Conservation (phyloP, 2,888 invertebrate species). For the Dryobotodes eremita region DNA sequence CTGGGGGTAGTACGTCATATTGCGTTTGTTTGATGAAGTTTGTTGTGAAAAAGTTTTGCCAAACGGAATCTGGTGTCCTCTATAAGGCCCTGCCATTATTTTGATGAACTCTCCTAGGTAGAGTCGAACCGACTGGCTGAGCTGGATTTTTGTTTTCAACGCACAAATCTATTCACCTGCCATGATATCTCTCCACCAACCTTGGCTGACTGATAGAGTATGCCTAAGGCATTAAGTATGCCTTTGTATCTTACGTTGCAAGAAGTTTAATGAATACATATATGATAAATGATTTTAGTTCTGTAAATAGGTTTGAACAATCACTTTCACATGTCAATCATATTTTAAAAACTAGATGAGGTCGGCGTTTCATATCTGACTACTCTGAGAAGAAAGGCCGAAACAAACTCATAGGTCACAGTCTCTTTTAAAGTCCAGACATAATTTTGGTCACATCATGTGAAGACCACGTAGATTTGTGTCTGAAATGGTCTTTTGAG, state of each 20-base stretch:
- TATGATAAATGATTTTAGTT: no score
- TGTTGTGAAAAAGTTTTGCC: background rate
- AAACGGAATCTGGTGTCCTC: background rate
- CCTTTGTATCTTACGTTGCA: background rate
- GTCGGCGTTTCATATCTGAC: no score
- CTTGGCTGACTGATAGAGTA: background rate
- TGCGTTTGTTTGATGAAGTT: background rate
- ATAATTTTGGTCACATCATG: no score
- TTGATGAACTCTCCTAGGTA: background rate
- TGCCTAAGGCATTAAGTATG: background rate
- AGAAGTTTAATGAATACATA: background rate
- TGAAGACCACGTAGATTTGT: no score
- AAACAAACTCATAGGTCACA: no score
- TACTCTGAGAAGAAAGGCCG: no score
- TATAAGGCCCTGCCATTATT: background rate
- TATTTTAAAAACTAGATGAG: no score
- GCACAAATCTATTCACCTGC: background rate
- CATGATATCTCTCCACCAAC: background rate
- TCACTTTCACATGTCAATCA: no score
- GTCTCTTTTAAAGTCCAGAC: no score
- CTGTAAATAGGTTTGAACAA: no score
- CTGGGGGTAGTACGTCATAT: background rate
- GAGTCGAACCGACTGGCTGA: background rate
- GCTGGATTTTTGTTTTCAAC: background rate
- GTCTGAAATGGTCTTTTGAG: no score